phyloP scores from a whole-genome alignment of 2,888 invertebrate species.

The Cantharis rustica region DNA sequence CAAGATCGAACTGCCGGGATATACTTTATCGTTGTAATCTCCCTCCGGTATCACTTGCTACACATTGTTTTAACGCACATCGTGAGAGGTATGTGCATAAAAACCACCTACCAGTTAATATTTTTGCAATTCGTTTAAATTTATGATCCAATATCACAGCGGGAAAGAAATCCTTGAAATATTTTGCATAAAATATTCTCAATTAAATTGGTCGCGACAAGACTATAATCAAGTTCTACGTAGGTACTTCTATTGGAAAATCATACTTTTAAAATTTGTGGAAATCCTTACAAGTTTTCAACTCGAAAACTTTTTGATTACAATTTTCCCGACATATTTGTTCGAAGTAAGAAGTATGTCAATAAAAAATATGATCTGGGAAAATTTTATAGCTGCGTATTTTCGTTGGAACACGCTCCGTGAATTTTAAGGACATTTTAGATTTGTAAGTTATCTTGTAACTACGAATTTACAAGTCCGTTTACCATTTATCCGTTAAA shows the following conservation, averaged over 20 bases:
- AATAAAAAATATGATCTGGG: background rate
- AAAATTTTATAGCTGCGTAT: background rate
- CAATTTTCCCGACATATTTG: background rate
- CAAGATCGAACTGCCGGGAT: background rate
- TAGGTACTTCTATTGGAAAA: background rate
- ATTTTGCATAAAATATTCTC: slow-evolving; percentile 35
- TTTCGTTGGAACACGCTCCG: background rate
- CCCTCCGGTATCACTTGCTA: slow-evolving; percentile 1
- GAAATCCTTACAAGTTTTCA: background rate
- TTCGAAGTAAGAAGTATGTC: background rate
- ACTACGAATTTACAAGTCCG: background rate
- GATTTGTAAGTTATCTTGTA: background rate
- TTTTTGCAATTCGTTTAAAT: slow-evolving; percentile 41
- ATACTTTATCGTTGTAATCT: slow-evolving; percentile 8
- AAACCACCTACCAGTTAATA: slow-evolving; percentile 34
- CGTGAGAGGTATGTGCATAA: slow-evolving; percentile 22
- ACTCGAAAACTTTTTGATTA: background rate
- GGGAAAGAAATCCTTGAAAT: slow-evolving; percentile 38
- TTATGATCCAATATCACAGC: slow-evolving; percentile 41
- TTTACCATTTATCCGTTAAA: background rate
- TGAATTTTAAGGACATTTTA: background rate
- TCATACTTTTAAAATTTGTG: background rate
- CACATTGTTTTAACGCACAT: slow-evolving; percentile 25
- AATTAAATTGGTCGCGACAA: slow-evolving; percentile 36
- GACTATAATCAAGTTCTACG: slow-evolving; percentile 36